Base-by-base conservation (phyloP, 1,140 invertebrate genomes). In the Ceratina calcarata region DNA sequence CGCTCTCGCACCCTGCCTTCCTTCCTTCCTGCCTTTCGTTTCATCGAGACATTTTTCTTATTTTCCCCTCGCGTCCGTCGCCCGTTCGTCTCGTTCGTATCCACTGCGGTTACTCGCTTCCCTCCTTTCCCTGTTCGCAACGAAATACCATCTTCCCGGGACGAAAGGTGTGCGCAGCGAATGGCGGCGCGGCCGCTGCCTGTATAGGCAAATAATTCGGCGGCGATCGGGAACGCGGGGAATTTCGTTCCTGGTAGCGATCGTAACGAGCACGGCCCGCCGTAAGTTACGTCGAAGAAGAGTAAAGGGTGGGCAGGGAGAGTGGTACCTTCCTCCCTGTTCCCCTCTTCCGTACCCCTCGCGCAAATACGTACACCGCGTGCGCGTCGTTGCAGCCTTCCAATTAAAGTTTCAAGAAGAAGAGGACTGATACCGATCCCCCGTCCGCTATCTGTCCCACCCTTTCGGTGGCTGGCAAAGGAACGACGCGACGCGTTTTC, bases 341-440 rank as follows among this genome's bases (percentile, higher is more conserved):
- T n/a, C n/a, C n/a, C n/a, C n/a, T n/a, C n/a, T n/a, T n/a, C n/a
- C n/a, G n/a, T n/a, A n/a, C 37, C 37, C 37, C 6, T 71, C 80
- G 78, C 83, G 80, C 76, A 85, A 86, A 85, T 86, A 76, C 67
- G 69, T 78, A 77, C 37, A 45, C 37, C 37, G 37, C 37, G 51
- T 61, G 83, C 72, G 73, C 83, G 83, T 85, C 76, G 84, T 83
- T 10, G 84, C 70, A 86, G 82, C 68, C 79, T 86, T 72, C 85
- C 85, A 87, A 87, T 87, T 87, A 87, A 87, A 87, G 85, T 84
- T 87, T 87, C 72, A 82, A 77, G 64, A 69, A 80, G 78, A 69
- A 71, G 27, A 66, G 75, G 24, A 45, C 70, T 61, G 61, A 77
- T 80, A 75, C 76, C 66, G 67, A 78, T 80, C 77, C 64, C 24